Evolutionary conservation across 2,797 vertebrate species (phyloP).

Genomic region (Leptoclinus maculatus): DNA sequence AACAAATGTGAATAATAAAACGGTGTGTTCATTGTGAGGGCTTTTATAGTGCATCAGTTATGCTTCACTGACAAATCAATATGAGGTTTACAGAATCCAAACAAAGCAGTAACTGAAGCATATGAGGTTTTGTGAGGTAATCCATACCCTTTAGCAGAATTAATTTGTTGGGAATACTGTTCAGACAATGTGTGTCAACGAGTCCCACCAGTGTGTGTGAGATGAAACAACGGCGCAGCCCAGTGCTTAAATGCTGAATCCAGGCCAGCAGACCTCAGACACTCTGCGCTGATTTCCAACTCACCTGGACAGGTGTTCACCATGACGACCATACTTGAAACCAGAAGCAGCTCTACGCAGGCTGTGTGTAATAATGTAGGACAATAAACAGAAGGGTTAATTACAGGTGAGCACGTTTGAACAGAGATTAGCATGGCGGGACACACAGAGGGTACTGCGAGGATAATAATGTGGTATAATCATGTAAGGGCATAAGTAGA

Average conservation of each 20-base stretch:
- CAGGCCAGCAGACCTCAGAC: slow-evolving; percentile 42
- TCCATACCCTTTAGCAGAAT: slow-evolving; percentile 30
- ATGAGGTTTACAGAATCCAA: slow-evolving; percentile 53
- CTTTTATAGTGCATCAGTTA: slow-evolving; percentile 43
- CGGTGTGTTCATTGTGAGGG: slow-evolving; percentile 6
- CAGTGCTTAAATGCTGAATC: slow-evolving; percentile 11
- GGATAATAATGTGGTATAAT: slow-evolving; percentile 73
- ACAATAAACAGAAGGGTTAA: slow-evolving; percentile 62
- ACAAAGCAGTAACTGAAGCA: slow-evolving; percentile 39
- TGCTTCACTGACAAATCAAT: slow-evolving; percentile 62
- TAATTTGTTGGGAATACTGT: slow-evolving; percentile 2
- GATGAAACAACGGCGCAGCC: not conserved
- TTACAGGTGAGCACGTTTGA: slow-evolving; percentile 65
- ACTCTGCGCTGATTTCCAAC: slow-evolving; percentile 28
- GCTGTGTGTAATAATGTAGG: slow-evolving; percentile 63
- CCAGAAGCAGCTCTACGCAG: slow-evolving; percentile 26
- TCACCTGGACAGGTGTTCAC: slow-evolving; percentile 71
- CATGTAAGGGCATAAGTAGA: slow-evolving; percentile 57
- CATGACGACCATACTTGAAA: slow-evolving; percentile 32
- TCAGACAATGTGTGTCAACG: not conserved
- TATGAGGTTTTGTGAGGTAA: slow-evolving; percentile 20
- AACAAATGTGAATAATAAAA: slow-evolving; percentile 55
- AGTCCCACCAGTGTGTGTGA: not conserved
- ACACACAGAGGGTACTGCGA: slow-evolving; percentile 42
- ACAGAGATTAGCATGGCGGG: slow-evolving; percentile 59